Evolutionary conservation across 2,113 vertebrate species (phyloP).

Genomic region (Thinocorus orbignyianus): DNA sequence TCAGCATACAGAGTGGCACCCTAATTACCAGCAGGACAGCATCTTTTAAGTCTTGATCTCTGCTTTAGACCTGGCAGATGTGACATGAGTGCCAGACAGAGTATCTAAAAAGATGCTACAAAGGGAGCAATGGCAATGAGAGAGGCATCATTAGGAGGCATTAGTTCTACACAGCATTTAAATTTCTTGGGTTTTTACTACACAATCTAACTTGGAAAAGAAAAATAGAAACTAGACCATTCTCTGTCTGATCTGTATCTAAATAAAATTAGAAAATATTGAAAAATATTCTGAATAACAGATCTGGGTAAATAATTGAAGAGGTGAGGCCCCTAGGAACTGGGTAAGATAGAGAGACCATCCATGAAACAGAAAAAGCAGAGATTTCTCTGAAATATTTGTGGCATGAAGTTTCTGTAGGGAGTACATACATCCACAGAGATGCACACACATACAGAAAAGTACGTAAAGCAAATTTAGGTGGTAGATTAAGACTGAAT

Average conservation of each 20-base stretch:
- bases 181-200: not conserved
- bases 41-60: not conserved
- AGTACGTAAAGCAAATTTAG: not conserved
- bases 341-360: not conserved
- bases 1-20: not conserved
- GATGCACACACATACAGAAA: not conserved
- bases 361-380: not conserved
- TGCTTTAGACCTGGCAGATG: not conserved
- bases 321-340: not conserved
- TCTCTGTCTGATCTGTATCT: not conserved
- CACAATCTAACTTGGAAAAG: not conserved
- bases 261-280: not conserved
- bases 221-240: not conserved
- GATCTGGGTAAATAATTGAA: not conserved
- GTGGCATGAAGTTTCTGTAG: not conserved
- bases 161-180: not conserved
- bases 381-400: too few relatives aligned
- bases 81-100: not conserved
- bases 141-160: not conserved
- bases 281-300: not conserved
- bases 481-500: not conserved
- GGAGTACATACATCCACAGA: not conserved
- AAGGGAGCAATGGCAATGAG: not conserved
- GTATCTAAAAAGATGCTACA: not conserved
- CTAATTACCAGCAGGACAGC: not conserved